Evolutionary conservation across 2,113 vertebrate species (phyloP).

Genomic region (Odontesthes bonariensis): DNA sequence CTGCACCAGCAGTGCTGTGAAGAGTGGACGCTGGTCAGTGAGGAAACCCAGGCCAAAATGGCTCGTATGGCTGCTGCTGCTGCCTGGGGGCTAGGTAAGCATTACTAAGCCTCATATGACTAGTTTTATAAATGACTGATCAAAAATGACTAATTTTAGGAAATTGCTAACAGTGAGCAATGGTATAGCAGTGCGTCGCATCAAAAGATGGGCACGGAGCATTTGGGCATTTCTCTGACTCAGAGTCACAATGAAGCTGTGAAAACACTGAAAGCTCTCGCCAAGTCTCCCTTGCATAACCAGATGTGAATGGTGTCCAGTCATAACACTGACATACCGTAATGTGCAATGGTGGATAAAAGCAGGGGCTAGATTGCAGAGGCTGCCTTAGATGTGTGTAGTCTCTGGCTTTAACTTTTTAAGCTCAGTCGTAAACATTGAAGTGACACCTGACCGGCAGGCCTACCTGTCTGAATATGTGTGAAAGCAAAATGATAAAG

Average conservation of each 20-base stretch:
- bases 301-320: conserved; percentile 53
- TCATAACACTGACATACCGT: conserved; percentile 61
- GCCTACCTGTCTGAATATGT: conserved; percentile 4
- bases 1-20: conserved; percentile 99
- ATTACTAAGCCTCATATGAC: background rate
- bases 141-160: background rate
- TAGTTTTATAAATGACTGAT: background rate
- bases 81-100: conserved; percentile 96
- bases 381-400: conserved; percentile 30
- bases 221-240: background rate
- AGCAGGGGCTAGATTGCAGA: conserved; percentile 38
- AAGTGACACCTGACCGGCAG: conserved; percentile 18
- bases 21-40: conserved; percentile 96
- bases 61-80: conserved; percentile 99
- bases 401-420: conserved; percentile 49
- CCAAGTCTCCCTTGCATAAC: conserved; percentile 35
- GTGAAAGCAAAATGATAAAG: conserved; percentile 16
- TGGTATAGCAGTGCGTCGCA: background rate
- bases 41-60: conserved; percentile 98
- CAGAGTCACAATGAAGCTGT: conserved; percentile 25
- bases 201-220: background rate
- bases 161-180: background rate
- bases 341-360: conserved; percentile 59
- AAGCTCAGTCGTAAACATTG: conserved; percentile 28
- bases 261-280: conserved; percentile 31